Evolutionary conservation across 2,888 invertebrate species (phyloP).

Genomic region (Bibio marci): DNA sequence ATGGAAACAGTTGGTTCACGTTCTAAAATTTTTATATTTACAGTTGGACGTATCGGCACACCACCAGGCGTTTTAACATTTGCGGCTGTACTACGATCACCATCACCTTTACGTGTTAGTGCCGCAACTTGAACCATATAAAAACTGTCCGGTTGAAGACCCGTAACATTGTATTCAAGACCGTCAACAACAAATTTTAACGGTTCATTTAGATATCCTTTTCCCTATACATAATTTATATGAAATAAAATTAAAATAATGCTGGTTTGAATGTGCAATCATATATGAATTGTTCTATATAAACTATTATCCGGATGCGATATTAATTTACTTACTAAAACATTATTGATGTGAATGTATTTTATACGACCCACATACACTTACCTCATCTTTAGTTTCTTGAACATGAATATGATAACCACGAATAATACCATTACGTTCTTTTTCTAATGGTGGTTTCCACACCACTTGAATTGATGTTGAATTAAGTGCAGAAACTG

Average conservation of each 20-base stretch:
- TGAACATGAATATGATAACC: conserved; percentile 95
- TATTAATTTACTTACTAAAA: no score
- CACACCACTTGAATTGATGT: conserved; percentile 90
- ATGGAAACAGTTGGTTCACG: conserved; percentile 77
- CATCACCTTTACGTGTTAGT: conserved; percentile 91
- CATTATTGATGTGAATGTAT: conserved; percentile 5
- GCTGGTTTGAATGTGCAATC: no score
- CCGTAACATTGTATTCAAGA: conserved; percentile 66
- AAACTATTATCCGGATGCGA: no score
- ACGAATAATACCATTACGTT: conserved; percentile 86
- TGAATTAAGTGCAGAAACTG: conserved; percentile 77
- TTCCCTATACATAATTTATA: conserved; percentile 27
- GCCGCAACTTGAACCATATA: conserved; percentile 93
- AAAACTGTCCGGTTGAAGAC: conserved; percentile 85
- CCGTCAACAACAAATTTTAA: conserved; percentile 72
- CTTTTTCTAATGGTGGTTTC: conserved; percentile 82
- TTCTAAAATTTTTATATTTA: conserved; percentile 66
- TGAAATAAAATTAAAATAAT: no score
- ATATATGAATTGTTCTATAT: no score
- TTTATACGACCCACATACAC: no score
- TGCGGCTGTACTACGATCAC: conserved; percentile 73
- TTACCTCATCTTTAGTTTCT: conserved; percentile 71
- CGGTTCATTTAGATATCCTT: conserved; percentile 67
- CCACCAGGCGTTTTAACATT: conserved; percentile 85
- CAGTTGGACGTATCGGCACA: conserved; percentile 69